Conservation (phyloP, 2,113 vertebrate species). For the Brevimyrus niger region DNA sequence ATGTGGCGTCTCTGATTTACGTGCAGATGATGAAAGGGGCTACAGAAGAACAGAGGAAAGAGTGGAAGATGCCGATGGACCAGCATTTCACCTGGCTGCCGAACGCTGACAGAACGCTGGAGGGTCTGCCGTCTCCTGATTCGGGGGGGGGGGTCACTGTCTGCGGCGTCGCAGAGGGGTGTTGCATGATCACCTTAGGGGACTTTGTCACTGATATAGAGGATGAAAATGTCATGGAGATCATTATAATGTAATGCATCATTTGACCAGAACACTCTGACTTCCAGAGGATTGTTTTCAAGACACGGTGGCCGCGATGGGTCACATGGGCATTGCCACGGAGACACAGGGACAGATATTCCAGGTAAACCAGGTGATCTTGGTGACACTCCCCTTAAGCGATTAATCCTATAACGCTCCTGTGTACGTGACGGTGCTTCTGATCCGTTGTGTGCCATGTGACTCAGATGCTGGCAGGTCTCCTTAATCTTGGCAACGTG, state of each 20-base stretch:
- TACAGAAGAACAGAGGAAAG: conserved; percentile 68
- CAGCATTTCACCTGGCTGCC: conserved; percentile 80
- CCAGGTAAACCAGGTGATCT: conserved; percentile 61
- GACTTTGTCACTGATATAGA: background rate
- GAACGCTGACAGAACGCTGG: conserved; percentile 70
- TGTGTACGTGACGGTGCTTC: background rate
- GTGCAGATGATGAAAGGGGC: conserved; percentile 84
- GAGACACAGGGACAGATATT: conserved; percentile 75
- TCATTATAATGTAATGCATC: background rate
- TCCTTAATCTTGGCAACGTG: conserved; percentile 84
- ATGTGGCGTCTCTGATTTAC: conserved; percentile 10
- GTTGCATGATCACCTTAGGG: background rate
- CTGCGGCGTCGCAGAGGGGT: background rate
- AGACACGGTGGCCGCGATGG: conserved; percentile 82
- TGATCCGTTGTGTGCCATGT: conserved; percentile 13
- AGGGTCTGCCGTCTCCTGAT: conserved; percentile 57
- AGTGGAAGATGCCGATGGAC: conserved; percentile 70
- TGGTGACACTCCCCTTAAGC: background rate
- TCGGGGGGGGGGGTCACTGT: background rate
- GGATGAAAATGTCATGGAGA: background rate
- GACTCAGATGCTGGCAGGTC: conserved; percentile 71
- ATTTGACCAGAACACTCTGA: conserved; percentile 5
- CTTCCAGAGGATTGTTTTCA: conserved; percentile 81
- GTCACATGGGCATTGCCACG: conserved; percentile 74
- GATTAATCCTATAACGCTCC: background rate